Conservation (phyloP, 37 sponge, comb jelly and placozoan species). For the Halisarca cf. caerulea region DNA sequence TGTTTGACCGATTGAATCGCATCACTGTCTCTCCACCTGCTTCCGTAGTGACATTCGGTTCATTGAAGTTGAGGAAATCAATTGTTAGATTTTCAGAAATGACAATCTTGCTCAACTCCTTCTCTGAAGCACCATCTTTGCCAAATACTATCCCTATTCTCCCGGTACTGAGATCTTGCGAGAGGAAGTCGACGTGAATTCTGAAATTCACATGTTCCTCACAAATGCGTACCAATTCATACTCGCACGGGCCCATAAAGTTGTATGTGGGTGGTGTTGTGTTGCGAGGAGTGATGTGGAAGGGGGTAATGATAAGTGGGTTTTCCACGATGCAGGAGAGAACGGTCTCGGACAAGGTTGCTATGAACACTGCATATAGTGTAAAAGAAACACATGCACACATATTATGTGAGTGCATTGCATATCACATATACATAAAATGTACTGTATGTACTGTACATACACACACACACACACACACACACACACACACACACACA, state of each 20-base stretch:
- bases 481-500: too few relatives aligned
- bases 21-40: not conserved
- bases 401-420: not conserved
- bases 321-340: not conserved
- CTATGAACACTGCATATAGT: not conserved
- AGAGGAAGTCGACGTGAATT: constrained; percentile 51
- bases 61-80: not conserved
- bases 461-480: not conserved
- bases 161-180: constrained; percentile 11
- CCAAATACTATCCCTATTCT: constrained; percentile 33
- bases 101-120: not conserved
- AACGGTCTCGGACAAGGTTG: not conserved
- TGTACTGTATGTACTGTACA: not conserved
- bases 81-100: not conserved
- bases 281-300: not conserved
- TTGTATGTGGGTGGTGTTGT: not conserved
- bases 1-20: not conserved
- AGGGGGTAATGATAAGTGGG: not conserved
- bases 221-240: constrained; percentile 26
- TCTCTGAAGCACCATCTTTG: not conserved
- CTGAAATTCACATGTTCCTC: constrained; percentile 2
- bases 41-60: not conserved
- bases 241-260: constrained; percentile 57
- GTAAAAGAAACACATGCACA: not conserved
- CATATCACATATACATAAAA: not conserved